Conservation (phyloP, 2,113 vertebrate species). For the Hyperopisus bebe region DNA sequence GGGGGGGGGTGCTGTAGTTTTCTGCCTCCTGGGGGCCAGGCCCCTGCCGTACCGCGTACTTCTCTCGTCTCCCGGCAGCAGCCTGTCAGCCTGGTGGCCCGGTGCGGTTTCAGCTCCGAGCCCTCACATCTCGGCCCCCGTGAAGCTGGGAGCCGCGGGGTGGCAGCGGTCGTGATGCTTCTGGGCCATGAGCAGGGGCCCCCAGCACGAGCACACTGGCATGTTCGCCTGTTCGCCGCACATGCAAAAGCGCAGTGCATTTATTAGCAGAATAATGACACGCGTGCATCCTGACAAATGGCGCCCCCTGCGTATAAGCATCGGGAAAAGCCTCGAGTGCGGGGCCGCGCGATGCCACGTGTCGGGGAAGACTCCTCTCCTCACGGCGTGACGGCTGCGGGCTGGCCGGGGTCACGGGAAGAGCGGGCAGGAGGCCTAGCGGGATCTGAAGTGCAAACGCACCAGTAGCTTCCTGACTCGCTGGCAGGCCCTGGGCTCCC, state of each 20-base stretch:
- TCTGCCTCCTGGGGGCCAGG: neutral
- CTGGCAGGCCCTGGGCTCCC: slow-evolving; percentile 33
- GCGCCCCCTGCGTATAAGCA: neutral
- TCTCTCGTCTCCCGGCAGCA: neutral
- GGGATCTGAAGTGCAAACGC: slow-evolving; percentile 39
- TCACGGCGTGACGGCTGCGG: slow-evolving; percentile 30
- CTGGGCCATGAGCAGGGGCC: slow-evolving; percentile 20
- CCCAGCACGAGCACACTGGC: neutral
- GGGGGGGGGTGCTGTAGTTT: neutral
- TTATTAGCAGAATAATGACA: neutral
- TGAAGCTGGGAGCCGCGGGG: neutral
- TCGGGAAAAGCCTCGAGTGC: neutral
- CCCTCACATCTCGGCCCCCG: neutral
- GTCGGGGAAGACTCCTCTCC: slow-evolving; percentile 20
- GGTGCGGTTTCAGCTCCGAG: neutral
- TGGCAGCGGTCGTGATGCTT: neutral
- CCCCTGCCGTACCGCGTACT: neutral
- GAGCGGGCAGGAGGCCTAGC: slow-evolving; percentile 34
- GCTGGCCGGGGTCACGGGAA: slow-evolving; percentile 29
- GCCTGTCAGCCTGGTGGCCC: neutral
- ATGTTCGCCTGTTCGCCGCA: neutral
- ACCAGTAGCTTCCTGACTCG: slow-evolving; percentile 56
- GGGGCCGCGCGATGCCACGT: neutral
- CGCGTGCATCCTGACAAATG: neutral
- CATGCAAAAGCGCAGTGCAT: neutral